Conservation (phyloP, 1,140 invertebrate species). For the Drosophila equinoxialis region DNA sequence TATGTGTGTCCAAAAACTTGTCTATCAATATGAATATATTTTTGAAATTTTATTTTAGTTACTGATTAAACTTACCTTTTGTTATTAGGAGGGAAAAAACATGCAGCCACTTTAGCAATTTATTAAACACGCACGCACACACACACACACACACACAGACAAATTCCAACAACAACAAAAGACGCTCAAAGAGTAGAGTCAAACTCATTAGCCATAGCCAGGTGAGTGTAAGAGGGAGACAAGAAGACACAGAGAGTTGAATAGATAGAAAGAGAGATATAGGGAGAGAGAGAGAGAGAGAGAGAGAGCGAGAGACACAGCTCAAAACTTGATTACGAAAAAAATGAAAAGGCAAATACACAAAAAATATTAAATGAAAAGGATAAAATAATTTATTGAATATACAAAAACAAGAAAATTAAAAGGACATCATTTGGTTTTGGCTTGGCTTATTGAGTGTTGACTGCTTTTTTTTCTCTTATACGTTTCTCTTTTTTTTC, state of each 20-base stretch:
- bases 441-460: conserved; percentile 36
- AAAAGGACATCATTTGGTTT: background rate
- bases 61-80: conserved; percentile 1
- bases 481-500: conserved; percentile 11
- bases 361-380: conserved; percentile 9
- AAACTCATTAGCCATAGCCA: conserved; percentile 10
- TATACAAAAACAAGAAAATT: background rate
- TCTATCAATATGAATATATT: background rate
- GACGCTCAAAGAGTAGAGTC: conserved; percentile 11
- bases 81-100: background rate
- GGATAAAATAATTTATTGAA: conserved; percentile 14
- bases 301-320: conserved; percentile 9
- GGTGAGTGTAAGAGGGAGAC: conserved; percentile 17
- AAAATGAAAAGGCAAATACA: conserved; percentile 25
- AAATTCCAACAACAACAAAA: background rate
- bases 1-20: background rate
- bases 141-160: background rate
- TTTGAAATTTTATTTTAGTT: background rate
- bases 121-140: background rate
- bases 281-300: conserved; percentile 21
- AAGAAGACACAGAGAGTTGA: conserved; percentile 26
- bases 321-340: conserved; percentile 50
- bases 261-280: conserved; percentile 20
- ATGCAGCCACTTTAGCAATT: conserved; percentile 10
- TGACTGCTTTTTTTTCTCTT: conserved; percentile 8